phyloP scores from a whole-genome alignment of 1,140 invertebrate species.

The Ceratina japonica region DNA sequence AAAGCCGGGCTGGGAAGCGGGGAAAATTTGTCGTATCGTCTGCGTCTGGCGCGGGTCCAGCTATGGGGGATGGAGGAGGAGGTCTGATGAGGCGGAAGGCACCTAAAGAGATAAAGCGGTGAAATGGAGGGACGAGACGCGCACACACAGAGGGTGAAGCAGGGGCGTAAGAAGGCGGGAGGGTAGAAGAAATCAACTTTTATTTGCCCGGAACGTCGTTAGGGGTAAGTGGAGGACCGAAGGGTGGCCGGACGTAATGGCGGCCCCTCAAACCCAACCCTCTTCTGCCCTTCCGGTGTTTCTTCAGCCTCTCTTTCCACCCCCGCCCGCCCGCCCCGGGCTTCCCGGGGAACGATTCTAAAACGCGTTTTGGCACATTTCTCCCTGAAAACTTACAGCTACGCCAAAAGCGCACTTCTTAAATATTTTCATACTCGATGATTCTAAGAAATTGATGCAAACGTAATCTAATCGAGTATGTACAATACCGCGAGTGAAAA shows the following conservation, averaged over 20 bases:
- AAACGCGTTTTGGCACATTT: not conserved
- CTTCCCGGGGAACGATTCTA: slow-evolving; percentile 6
- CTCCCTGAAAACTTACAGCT: not conserved
- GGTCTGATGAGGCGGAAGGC: slow-evolving; percentile 62
- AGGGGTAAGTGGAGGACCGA: slow-evolving; percentile 71
- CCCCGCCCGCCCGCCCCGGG: slow-evolving; percentile 1
- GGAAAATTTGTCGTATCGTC: slow-evolving; percentile 45
- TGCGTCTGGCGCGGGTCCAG: slow-evolving; percentile 30
- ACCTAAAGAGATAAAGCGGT: slow-evolving; percentile 64
- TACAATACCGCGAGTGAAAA: too few relatives aligned
- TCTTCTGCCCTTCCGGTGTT: slow-evolving; percentile 68
- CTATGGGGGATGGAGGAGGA: not conserved
- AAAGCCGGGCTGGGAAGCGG: slow-evolving; percentile 6
- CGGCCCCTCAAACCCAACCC: slow-evolving; percentile 65
- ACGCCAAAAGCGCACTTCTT: too few relatives aligned
- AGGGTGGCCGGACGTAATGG: slow-evolving; percentile 73
- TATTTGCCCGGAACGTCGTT: slow-evolving; percentile 73
- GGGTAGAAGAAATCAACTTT: slow-evolving; percentile 71
- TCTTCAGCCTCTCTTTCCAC: slow-evolving; percentile 49
- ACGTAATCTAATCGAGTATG: too few relatives aligned
- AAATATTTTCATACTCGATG: too few relatives aligned
- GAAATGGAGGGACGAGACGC: slow-evolving; percentile 61
- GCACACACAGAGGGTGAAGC: slow-evolving; percentile 51
- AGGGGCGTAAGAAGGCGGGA: slow-evolving; percentile 16
- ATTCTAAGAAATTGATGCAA: too few relatives aligned